Conservation (phyloP, 1,140 invertebrate species). For the Bilobella aurantiaca region DNA sequence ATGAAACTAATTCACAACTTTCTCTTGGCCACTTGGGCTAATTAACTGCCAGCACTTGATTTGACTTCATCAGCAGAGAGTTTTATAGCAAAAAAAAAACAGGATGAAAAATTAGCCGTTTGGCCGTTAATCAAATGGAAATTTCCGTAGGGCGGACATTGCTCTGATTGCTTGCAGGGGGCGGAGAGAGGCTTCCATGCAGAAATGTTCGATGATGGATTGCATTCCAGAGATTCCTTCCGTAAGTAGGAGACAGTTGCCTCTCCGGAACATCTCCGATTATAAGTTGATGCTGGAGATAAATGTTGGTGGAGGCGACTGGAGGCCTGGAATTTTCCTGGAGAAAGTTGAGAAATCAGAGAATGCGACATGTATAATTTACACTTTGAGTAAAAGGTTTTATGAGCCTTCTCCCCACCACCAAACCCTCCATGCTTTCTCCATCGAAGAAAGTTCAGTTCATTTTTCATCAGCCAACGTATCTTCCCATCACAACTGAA, state of each 20-base stretch:
- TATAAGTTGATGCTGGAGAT: not conserved
- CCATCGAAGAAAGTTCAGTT: not conserved
- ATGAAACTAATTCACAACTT: too few relatives aligned
- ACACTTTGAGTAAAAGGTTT: slow-evolving; percentile 9
- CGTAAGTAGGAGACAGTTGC: too few relatives aligned
- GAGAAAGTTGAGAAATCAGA: slow-evolving; percentile 4
- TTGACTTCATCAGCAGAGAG: too few relatives aligned
- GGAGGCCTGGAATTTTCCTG: not conserved
- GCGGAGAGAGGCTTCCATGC: not conserved
- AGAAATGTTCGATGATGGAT: too few relatives aligned
- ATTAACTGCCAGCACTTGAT: too few relatives aligned
- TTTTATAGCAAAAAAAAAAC: not conserved
- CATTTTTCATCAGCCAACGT: slow-evolving; percentile 4
- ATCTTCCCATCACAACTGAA: not conserved
- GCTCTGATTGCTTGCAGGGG: not conserved
- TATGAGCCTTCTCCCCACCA: not conserved
- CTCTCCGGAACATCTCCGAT: not conserved
- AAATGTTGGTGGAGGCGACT: not conserved
- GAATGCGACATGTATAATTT: slow-evolving; percentile 6
- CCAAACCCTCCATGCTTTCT: too few relatives aligned
- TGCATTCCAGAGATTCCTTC: too few relatives aligned
- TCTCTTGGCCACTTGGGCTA: too few relatives aligned
- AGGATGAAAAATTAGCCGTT: too few relatives aligned
- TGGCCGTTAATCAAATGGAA: too few relatives aligned
- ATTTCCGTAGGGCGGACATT: not conserved